A percentile compares a stretch with the other conserved stretches of the same genome.
These are phyloP conservation scores for Peromyscus nudipes DNA, from an alignment of 2,797 vertebrate genomes.

Conservation along the genomic window DNA sequence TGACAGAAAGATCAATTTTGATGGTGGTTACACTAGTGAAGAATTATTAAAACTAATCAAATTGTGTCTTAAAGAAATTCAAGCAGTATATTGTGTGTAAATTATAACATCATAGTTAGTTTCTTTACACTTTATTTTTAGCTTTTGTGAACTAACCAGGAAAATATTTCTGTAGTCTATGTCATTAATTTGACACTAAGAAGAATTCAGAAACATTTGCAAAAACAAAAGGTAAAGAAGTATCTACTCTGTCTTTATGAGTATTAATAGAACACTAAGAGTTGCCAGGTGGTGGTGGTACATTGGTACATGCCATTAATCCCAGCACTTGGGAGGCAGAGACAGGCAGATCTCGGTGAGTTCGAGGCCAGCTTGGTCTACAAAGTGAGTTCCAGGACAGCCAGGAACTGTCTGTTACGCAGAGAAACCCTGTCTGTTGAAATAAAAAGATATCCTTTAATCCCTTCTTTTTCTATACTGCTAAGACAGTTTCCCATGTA, in stretches of 20 bases:
- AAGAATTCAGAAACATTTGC: constrained; percentile 27
- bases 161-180: neutral
- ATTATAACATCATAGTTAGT: constrained; percentile 5
- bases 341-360: neutral
- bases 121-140: constrained; percentile 23
- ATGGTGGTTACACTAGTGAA: neutral
- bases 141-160: neutral
- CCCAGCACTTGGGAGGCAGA: neutral
- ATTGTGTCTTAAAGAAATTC: neutral
- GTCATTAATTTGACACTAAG: constrained; percentile 7
- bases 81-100: neutral
- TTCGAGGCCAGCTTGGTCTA: neutral
- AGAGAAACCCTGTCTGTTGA: neutral
- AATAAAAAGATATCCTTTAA: constrained; percentile 19
- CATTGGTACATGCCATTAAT: neutral
- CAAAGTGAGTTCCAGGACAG: neutral
- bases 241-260: constrained; percentile 10
- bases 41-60: constrained; percentile 29
- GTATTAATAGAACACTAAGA: constrained; percentile 3
- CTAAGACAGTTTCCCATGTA: neutral
- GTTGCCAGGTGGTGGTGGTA: neutral
- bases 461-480: neutral
- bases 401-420: neutral
- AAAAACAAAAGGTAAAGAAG: constrained; percentile 35
- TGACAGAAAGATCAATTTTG: neutral